These are phyloP conservation scores for Pyrrhosoma nymphula DNA, from an alignment of 2,888 invertebrate genomes.

Conservation along the genomic window DNA sequence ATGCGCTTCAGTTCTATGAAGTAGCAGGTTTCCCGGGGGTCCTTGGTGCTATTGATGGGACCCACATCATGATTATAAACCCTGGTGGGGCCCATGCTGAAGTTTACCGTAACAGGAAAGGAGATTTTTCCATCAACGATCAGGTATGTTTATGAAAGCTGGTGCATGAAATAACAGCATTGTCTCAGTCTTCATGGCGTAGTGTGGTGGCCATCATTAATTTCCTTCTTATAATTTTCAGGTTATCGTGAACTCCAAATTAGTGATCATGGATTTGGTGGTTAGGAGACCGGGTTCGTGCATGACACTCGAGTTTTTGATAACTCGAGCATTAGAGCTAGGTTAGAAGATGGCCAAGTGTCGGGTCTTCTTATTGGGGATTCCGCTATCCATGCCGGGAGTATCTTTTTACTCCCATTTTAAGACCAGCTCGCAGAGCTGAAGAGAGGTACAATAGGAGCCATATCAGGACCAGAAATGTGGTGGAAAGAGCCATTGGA, in stretches of 20 bases:
- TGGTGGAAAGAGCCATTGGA: slow-evolving; percentile 36
- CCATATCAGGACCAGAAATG: slow-evolving; percentile 36
- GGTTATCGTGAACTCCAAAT: too few species aligned
- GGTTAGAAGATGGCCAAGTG: not conserved
- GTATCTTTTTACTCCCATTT: slow-evolving; percentile 37
- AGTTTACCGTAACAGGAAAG: slow-evolving; percentile 30
- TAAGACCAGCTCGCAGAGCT: not conserved
- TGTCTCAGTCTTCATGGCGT: not conserved
- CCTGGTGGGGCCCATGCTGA: slow-evolving; percentile 43
- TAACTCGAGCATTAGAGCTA: slow-evolving; percentile 36
- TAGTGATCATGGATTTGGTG: not conserved
- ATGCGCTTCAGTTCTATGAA: not conserved
- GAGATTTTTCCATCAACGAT: slow-evolving; percentile 31
- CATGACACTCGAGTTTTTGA: slow-evolving; percentile 33
- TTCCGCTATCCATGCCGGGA: slow-evolving; percentile 5
- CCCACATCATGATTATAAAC: too few species aligned
- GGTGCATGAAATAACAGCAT: not conserved
- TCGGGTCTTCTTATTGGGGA: slow-evolving; percentile 24
- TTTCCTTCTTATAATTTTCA: not conserved
- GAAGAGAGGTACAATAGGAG: slow-evolving; percentile 44
- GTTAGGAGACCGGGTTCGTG: slow-evolving; percentile 29
- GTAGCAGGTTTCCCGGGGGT: too few species aligned
- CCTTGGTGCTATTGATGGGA: too few species aligned
- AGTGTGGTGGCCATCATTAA: not conserved
- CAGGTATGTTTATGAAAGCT: not conserved